Conservation (phyloP, 1,140 invertebrate genomes). For the Rhopalosiphum padi region DNA sequence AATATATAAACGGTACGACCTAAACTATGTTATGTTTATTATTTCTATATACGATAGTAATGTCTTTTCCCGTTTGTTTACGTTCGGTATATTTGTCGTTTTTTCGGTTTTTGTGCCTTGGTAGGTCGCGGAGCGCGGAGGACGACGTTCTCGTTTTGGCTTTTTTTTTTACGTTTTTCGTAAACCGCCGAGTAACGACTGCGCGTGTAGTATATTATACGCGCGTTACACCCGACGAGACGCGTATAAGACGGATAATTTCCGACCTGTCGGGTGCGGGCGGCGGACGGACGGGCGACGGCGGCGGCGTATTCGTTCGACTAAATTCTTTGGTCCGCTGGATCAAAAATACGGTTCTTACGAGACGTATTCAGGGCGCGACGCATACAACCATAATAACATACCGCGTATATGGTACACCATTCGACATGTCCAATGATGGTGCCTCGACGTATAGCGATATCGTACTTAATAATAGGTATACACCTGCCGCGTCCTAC, state of each 20-base stretch:
- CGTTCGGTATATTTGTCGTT: background rate
- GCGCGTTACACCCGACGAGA: background rate
- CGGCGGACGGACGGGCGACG: background rate
- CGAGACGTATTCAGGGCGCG: constrained; percentile 15
- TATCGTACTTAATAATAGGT: background rate
- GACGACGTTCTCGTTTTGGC: background rate
- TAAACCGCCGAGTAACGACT: constrained; percentile 20
- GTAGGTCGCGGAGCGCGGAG: background rate
- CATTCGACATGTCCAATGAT: background rate
- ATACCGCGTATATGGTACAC: background rate
- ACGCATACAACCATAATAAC: background rate
- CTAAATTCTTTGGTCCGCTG: constrained; percentile 40
- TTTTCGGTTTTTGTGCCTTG: background rate
- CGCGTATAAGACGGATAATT: constrained; percentile 19
- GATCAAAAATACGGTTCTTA: constrained; percentile 26
- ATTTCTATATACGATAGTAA: background rate
- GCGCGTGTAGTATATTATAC: background rate
- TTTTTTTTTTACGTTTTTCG: background rate
- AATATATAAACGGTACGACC: background rate
- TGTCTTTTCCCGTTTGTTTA: background rate
- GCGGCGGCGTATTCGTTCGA: background rate
- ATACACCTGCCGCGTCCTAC: background rate
- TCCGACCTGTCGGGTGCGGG: background rate
- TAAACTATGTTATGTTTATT: background rate
- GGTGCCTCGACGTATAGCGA: background rate